Percentiles rank a stretch among this genome's conserved stretches.
phyloP scores from a whole-genome alignment of 2,113 vertebrate genomes.

The Anser cygnoides region DNA sequence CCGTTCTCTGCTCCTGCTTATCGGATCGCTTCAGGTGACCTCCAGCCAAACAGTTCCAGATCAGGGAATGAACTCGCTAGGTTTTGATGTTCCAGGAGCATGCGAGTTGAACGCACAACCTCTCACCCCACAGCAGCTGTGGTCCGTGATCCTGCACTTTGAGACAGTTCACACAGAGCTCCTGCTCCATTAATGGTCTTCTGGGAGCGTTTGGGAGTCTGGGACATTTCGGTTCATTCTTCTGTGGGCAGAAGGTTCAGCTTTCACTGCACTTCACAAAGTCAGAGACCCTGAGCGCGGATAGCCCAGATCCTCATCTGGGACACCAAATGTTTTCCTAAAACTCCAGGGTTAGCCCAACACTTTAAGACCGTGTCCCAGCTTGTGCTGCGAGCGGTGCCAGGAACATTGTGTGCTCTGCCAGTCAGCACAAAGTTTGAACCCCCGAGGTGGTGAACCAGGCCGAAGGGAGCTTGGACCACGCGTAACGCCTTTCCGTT shows the following conservation, averaged over 20 bases:
- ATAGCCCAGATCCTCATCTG: not conserved
- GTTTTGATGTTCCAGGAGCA: constrained; percentile 21
- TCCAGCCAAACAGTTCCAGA: constrained; percentile 19
- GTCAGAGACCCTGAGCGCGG: accelerated
- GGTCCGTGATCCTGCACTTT: not conserved
- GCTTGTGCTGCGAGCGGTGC: not conserved
- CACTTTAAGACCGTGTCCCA: not conserved
- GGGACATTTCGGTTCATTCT: not conserved
- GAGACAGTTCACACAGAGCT: not conserved
- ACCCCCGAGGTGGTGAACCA: not conserved
- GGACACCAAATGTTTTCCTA: not conserved
- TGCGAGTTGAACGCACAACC: not conserved
- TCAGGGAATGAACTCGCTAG: not conserved
- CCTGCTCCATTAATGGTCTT: not conserved
- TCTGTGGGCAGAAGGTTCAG: not conserved
- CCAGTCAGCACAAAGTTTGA: not conserved
- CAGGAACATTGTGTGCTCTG: not conserved
- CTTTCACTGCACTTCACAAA: not conserved
- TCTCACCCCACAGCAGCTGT: not conserved
- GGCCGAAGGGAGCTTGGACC: not conserved
- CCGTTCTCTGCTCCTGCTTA: not conserved
- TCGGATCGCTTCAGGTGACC: not conserved
- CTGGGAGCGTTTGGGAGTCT: not conserved
- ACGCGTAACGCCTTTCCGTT: not conserved
- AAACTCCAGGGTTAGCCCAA: not conserved